A percentile compares a stretch with the other conserved stretches of the same genome.
Conservation (phyloP, 2,797 vertebrate genomes). For the Clarias fuscus region DNA sequence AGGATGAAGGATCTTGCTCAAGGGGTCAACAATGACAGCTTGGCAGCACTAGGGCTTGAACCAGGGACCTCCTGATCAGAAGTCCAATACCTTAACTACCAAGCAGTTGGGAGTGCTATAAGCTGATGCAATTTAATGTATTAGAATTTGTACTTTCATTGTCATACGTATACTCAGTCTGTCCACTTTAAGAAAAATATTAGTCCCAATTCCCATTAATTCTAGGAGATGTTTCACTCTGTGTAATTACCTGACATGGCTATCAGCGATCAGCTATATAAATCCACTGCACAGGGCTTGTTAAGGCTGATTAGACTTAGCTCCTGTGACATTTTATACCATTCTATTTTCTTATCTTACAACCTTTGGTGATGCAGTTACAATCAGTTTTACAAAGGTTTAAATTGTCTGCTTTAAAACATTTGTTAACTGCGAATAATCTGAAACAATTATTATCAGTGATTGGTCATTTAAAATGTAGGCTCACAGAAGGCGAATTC, state of each 20-base stretch:
- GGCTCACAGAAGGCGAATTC: background rate
- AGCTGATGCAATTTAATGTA: background rate
- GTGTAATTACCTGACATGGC: slow-evolving; percentile 4
- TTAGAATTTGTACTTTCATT: background rate
- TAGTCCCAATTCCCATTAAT: background rate
- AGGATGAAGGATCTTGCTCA: too few relatives aligned
- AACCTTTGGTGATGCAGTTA: background rate
- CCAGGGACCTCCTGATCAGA: too few relatives aligned
- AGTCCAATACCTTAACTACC: too few relatives aligned
- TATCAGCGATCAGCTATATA: slow-evolving; percentile 9
- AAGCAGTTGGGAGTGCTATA: too few relatives aligned
- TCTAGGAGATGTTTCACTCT: background rate
- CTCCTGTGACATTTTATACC: background rate
- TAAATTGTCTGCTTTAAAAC: background rate
- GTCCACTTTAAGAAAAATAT: background rate
- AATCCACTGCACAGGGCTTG: background rate
- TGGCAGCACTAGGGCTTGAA: too few relatives aligned
- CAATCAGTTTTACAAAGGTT: too few relatives aligned
- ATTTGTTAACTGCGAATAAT: background rate
- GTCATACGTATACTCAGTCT: background rate
- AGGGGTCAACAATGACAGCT: too few relatives aligned
- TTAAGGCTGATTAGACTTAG: background rate
- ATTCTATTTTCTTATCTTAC: background rate
- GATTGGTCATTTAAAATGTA: background rate
- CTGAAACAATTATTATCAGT: background rate